Base-by-base conservation (phyloP, 2,113 vertebrate species). In the Tragelaphus strepsiceros region DNA sequence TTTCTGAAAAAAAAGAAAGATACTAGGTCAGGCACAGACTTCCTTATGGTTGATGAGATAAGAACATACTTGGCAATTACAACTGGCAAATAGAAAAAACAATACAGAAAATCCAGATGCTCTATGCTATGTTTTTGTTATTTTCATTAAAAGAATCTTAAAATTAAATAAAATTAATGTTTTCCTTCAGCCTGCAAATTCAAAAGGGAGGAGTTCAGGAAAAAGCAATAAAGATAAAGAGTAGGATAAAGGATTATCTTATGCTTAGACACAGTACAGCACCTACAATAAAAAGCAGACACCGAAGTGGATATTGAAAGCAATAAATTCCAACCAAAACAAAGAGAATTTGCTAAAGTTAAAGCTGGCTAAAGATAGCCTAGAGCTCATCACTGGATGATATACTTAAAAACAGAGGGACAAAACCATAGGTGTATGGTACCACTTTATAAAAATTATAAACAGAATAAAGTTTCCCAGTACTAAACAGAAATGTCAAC, bases 1-100 rank as follows among this genome's bases (percentile, higher is more conserved):
- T 99, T 99, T 99, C 99, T 99, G 74, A 32, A 96, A 85, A 96
- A 90, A 94, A 96, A 94, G 74, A 46, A 98, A 98, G 35, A 93
- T 88, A 80, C 92, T 85, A 94, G 51, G 90, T 99, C 96, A 99
- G 96, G 71, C 80, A 93, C 0, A 91, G 54, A 91, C 49, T 92
- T 91, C 77, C 90, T 62, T 28, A 81, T 2, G 46, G 51, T 62
- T 91, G 98, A 94, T 83, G 92, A 94, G 39, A 94, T 35, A 97
- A 98, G 92, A 7, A 49, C 21, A 61, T 35, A 6, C 88, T 88
- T 93, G 56, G 58, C 89, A 97, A 98, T 97, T 98, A 97, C 58
- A 97, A 30, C 22, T 88, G 56, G 62, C 59, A 98, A 92, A 96
- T 28, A 97, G 58, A 62, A 93, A 98, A 84, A 51, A 95, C 8